Evolutionary conservation across 2,797 vertebrate species (phyloP).

Genomic region (Iguana delicatissima): DNA sequence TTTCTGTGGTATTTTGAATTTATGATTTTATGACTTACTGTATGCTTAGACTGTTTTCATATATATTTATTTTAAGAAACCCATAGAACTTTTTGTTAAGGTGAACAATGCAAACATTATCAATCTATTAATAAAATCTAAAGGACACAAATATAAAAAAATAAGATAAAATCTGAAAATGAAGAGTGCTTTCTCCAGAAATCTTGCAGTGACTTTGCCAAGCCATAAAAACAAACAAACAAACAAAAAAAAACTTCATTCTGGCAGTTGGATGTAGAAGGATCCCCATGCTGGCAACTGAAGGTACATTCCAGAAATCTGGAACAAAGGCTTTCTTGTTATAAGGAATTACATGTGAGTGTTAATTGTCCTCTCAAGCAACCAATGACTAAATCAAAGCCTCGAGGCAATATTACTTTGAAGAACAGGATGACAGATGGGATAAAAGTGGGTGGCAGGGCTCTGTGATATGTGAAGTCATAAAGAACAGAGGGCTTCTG

Average conservation of each 20-base stretch:
- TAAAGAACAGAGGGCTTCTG: not conserved
- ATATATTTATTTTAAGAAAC: not conserved
- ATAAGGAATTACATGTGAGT: not conserved
- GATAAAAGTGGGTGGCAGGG: not conserved
- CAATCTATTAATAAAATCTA: too few species aligned
- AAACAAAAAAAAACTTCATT: not conserved
- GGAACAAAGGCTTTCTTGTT: not conserved
- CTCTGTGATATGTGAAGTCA: not conserved
- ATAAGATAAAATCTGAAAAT: not conserved
- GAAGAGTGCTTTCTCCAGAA: not conserved
- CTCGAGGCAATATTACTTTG: not conserved
- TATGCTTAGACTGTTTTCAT: not conserved
- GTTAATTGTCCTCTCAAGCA: not conserved
- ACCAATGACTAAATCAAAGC: not conserved
- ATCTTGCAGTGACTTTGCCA: not conserved
- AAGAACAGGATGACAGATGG: not conserved
- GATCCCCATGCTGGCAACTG: not conserved
- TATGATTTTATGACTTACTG: not conserved
- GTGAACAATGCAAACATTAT: not conserved
- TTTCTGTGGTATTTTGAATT: not conserved
- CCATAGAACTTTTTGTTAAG: not conserved
- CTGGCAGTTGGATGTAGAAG: not conserved
- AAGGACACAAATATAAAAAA: not conserved
- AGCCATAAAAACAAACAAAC: not conserved
- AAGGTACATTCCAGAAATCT: not conserved